A percentile compares a stretch with the other conserved stretches of the same genome.
Evolutionary conservation across 2,888 invertebrate species (phyloP).

Genomic region (Hyposoter didymator): DNA sequence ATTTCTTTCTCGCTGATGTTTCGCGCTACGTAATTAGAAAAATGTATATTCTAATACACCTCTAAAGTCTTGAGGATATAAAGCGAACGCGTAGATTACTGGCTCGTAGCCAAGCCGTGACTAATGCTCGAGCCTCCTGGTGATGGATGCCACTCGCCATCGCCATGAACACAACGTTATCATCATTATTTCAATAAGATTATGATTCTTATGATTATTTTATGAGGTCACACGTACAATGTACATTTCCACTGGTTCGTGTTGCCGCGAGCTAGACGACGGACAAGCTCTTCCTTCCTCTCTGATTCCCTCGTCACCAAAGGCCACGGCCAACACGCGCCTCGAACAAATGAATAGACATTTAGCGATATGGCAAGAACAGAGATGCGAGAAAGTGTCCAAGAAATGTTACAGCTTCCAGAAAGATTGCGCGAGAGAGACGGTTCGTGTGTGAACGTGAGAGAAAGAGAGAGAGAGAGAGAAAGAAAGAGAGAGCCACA

Average conservation of each 20-base stretch:
- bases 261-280: conserved; percentile 4
- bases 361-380: conserved; percentile 38
- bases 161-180: conserved; percentile 1
- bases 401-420: conserved; percentile 27
- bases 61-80: neutral
- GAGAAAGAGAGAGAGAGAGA: conserved; percentile 1
- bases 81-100: conserved; percentile 68
- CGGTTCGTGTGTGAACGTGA: neutral
- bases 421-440: conserved; percentile 12
- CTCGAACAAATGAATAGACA: conserved; percentile 53
- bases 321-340: conserved; percentile 59
- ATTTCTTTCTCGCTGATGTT: neutral
- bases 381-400: conserved; percentile 32
- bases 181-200: conserved; percentile 13
- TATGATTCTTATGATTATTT: conserved; percentile 30
- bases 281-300: conserved; percentile 41
- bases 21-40: neutral
- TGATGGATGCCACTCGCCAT: conserved; percentile 40
- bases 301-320: conserved; percentile 28
- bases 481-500: conserved; percentile 4
- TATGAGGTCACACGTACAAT: neutral
- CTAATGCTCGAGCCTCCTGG: conserved; percentile 76
- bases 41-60: neutral
- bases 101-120: conserved; percentile 77
- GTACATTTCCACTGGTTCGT: neutral